phyloP scores from a whole-genome alignment of 2,113 vertebrate species.

The Alexandromys fortis region DNA sequence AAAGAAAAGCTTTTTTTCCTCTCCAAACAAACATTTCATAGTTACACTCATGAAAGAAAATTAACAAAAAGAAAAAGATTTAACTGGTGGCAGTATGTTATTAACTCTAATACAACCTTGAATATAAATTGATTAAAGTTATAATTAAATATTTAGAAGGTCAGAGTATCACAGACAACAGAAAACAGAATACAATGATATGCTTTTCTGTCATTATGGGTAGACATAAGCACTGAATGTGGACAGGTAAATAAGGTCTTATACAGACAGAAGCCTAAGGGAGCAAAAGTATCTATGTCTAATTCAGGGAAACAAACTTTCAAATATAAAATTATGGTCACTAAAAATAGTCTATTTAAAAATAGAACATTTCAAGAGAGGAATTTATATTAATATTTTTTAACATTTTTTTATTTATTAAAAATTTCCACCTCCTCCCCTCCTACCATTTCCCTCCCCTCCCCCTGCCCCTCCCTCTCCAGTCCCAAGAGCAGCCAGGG shows the following conservation, averaged over 20 bases:
- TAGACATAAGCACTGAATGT: neutral
- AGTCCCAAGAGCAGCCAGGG: no score
- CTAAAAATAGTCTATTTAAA: neutral
- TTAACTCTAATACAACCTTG: neutral
- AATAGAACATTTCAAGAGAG: neutral
- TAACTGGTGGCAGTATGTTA: neutral
- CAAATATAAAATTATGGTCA: neutral
- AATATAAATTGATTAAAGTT: neutral
- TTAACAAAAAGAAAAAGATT: conserved; percentile 13
- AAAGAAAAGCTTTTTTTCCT: neutral
- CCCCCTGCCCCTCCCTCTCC: no score
- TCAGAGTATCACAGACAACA: no score
- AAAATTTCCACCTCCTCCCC: no score
- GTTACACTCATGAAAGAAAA: conserved; percentile 27
- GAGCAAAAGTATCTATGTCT: neutral
- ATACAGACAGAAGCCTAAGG: neutral
- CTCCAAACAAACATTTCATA: neutral
- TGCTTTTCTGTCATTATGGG: neutral
- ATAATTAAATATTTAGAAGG: neutral
- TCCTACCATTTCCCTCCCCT: no score
- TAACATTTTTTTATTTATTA: neutral
- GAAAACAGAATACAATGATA: neutral
- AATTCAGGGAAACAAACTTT: neutral
- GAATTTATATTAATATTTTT: neutral
- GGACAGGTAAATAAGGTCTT: no score